Evolutionary conservation across 1,140 invertebrate genomes (phyloP).

Genomic region (Cyphomyrmex costatus): DNA sequence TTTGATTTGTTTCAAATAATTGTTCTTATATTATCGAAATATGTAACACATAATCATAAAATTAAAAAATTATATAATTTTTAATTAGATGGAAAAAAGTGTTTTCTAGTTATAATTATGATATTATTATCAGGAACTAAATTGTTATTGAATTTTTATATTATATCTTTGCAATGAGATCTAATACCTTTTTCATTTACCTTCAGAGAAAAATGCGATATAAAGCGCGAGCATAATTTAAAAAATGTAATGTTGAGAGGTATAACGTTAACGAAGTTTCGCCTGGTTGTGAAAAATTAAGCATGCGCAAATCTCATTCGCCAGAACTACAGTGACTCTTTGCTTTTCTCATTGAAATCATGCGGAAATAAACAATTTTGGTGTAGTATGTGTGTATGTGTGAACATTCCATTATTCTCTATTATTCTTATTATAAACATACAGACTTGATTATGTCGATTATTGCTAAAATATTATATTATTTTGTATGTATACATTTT

Average conservation of each 20-base stretch:
- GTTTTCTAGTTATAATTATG: slow-evolving; percentile 1
- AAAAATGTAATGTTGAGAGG: slow-evolving; percentile 35
- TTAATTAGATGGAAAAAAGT: neutral
- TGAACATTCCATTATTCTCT: neutral
- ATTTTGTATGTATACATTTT: neutral
- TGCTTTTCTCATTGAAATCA: slow-evolving; percentile 18
- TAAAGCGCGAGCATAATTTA: slow-evolving; percentile 21
- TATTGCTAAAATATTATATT: neutral
- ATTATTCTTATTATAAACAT: neutral
- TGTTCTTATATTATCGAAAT: neutral
- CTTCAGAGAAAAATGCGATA: slow-evolving; percentile 15
- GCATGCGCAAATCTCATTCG: slow-evolving; percentile 18
- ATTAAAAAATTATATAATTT: neutral
- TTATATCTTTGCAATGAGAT: slow-evolving; percentile 9
- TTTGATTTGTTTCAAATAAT: neutral
- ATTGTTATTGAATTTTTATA: slow-evolving; percentile 33
- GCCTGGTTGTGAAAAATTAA: slow-evolving; percentile 37
- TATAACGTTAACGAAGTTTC: slow-evolving; percentile 37
- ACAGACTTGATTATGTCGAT: neutral
- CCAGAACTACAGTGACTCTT: neutral
- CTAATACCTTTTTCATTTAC: slow-evolving; percentile 34
- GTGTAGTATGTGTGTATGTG: too few species aligned
- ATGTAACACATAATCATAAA: neutral
- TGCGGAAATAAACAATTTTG: slow-evolving; percentile 23
- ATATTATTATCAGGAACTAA: slow-evolving; percentile 35